Percentiles rank a stretch among this genome's conserved stretches.
Evolutionary conservation across 2,113 vertebrate genomes (phyloP).

Genomic region (Laterallus jamaicensis): DNA sequence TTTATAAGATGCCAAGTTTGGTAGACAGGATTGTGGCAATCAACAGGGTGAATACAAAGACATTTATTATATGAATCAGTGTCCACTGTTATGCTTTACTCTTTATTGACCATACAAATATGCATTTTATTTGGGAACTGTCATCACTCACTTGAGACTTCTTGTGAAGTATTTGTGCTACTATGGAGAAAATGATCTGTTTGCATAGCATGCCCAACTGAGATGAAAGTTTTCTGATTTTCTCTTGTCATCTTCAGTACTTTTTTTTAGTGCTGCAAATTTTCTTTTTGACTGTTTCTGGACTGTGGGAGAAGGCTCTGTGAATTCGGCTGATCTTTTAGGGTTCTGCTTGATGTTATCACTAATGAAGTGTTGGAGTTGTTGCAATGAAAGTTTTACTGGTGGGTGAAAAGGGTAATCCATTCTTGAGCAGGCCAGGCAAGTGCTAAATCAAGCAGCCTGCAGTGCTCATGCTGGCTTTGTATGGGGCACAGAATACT

Average conservation of each 20-base stretch:
- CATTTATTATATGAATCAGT: not conserved
- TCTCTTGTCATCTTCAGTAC: not conserved
- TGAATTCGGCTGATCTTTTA: not conserved
- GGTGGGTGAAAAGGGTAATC: not conserved
- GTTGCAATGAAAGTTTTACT: not conserved
- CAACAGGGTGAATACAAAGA: not conserved
- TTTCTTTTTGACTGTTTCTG: not conserved
- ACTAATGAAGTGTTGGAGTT: not conserved
- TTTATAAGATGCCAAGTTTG: not conserved
- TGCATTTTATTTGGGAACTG: not conserved
- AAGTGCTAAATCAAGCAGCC: not conserved
- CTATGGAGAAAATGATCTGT: not conserved
- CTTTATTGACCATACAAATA: not conserved
- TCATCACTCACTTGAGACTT: not conserved
- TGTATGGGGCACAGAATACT: not conserved
- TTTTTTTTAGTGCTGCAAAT: not conserved
- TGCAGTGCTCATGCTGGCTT: not conserved
- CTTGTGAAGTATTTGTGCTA: not conserved
- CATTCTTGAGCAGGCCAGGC: not conserved
- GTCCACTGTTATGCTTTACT: not conserved
- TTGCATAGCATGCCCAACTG: not conserved
- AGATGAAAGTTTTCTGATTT: not conserved
- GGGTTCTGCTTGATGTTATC: not conserved
- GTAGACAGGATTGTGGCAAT: not conserved
- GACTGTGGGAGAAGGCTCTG: not conserved